phyloP scores from a whole-genome alignment of 2,888 invertebrate species.

The Laothoe populi region DNA sequence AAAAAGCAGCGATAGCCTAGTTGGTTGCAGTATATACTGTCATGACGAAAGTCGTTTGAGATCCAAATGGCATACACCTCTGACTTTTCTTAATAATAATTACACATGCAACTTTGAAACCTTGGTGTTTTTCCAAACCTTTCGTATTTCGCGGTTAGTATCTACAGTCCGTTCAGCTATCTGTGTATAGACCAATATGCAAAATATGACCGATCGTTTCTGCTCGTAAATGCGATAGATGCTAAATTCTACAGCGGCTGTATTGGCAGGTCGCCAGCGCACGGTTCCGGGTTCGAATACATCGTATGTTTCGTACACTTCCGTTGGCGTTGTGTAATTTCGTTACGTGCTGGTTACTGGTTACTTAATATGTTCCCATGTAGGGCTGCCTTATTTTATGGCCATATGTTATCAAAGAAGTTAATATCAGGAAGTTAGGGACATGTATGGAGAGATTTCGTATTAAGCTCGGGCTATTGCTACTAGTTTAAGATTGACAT shows the following conservation, averaged over 20 bases:
- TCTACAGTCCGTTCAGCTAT: neutral
- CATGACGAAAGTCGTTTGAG: too few species aligned
- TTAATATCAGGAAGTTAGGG: neutral
- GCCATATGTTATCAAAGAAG: neutral
- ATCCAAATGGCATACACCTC: too few species aligned
- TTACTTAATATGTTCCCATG: slow-evolving; percentile 5
- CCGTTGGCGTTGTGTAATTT: slow-evolving; percentile 30
- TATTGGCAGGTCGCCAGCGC: slow-evolving; percentile 46
- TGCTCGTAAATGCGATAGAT: slow-evolving; percentile 15
- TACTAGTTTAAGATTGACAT: too few species aligned
- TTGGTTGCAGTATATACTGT: too few species aligned
- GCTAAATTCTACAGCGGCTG: slow-evolving; percentile 15
- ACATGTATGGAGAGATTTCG: neutral
- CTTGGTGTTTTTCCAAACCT: too few species aligned
- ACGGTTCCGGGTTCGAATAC: slow-evolving; percentile 51
- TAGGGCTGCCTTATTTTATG: neutral
- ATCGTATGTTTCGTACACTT: slow-evolving; percentile 40
- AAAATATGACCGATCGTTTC: slow-evolving; percentile 17
- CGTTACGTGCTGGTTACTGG: slow-evolving; percentile 14
- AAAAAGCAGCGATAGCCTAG: too few species aligned
- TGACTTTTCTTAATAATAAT: too few species aligned
- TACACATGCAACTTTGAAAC: too few species aligned
- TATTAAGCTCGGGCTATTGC: neutral
- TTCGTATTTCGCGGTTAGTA: neutral
- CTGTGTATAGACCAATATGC: neutral